Evolutionary conservation across 2,888 invertebrate species (phyloP), one percentile per base, ranked within the genome.

Genomic region (Euphydryas editha): DNA sequence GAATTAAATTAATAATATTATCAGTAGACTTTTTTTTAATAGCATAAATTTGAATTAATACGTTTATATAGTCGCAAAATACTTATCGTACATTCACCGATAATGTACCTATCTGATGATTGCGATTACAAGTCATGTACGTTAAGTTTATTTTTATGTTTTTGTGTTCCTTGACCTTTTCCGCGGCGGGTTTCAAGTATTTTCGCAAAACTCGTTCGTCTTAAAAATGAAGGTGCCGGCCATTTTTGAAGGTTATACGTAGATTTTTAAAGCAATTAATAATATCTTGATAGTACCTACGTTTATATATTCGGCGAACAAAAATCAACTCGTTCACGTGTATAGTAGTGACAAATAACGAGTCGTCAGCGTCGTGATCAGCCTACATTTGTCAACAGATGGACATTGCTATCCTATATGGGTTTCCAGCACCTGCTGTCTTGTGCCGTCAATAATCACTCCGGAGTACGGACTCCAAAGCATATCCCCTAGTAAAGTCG

Each of bases 81-180:
- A 30, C 66, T 84, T 87, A 87, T 87, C 88, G 85, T 84, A 67
- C 85, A 75, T 84, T 85, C 76, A 77, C 83, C 80, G 72, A 74
- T 72, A 74, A 70, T 73, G 69, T 73, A 81, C 82, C 80, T 76
- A n/a, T n/a, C n/a, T n/a, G n/a, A n/a, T n/a, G 73, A 71, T 71
- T 63, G 68, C 63, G 73, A 76, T 78, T 71, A 71, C 71, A 66
- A 67, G 71, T 72, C 72, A 71, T 74, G 74, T 20, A 59, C 46
- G 58, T 49, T 60, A 68, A 65, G 66, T 68, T 58, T 72, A 73
- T 78, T 79, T 78, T 78, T 73, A 72, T 78, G 75, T 76, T 57
- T 81, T 78, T 70, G 73, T 71, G 81, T 83, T 85, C 86, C 86
- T 88, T 86, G 85, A 77, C 72, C 75, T 71, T 61, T 69, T 73